Base-by-base conservation (phyloP, 1,140 invertebrate species). In the Drosophila punjabiensis region DNA sequence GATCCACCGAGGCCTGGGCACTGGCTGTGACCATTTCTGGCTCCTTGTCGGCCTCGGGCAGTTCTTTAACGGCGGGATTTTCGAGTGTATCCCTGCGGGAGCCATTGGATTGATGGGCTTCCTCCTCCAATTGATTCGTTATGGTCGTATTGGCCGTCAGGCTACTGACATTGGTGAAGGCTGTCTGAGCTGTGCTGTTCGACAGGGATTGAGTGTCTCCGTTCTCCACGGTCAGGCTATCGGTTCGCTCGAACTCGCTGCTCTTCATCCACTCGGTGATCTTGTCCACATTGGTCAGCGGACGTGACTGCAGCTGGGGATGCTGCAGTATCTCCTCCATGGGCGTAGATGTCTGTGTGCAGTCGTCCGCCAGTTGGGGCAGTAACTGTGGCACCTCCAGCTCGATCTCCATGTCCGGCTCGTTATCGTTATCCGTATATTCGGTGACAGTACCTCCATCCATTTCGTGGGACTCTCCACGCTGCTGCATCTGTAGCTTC, bases 101-200 rank as follows among this genome's bases (percentile, higher is more conserved):
- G 95, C 91, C 94, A 1, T 96, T 93, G 1, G 96, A 92, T 53
- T 95, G 95, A 78, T 95, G 94, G 13, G 28, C 70, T 10, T 94
- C 94, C 62, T 94, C 86, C 6, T 94, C 92, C 6, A 90, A 37
- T 33, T 84, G 76, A 45, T 85, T 89, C 16, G 88, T 92, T 47
- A 90, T 92, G 65, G 91, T 91, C 53, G 89, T 92, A 39, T 91
- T 88, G 47, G 87, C 82, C 0, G 88, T 90, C 53, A 87, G 30
- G 37, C 77, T 91, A 67, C 84, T 89, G 3, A 89, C 80, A 59
- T 89, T 91, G 13, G 88, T 91, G 7, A 84, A 92, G 0, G 82
- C 82, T 4, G 91, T 91, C 20, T 86, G 79, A 30, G 88, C 88
- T 9, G 82, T 92, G 71, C 76, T 77, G 28, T 86, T 75, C 16